Evolutionary conservation across 1,140 invertebrate species (phyloP).

Genomic region (Atta colombica): DNA sequence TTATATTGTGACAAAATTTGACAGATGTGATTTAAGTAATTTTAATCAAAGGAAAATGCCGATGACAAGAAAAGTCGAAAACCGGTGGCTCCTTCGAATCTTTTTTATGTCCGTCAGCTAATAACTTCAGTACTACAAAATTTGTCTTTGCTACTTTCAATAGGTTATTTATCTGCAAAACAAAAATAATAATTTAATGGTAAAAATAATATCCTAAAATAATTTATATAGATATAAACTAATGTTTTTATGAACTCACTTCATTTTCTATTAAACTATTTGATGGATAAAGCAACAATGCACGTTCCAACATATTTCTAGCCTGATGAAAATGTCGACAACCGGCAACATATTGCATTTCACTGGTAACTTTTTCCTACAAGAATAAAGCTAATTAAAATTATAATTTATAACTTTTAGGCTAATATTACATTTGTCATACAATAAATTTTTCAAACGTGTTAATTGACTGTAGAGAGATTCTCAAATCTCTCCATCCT

Average conservation of each 20-base stretch:
- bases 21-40: slow-evolving; percentile 81
- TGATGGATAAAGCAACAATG: slow-evolving; percentile 82
- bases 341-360: slow-evolving; percentile 90
- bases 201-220: slow-evolving; percentile 27
- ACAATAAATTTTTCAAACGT: too few relatives aligned
- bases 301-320: slow-evolving; percentile 92
- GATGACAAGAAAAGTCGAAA: slow-evolving; percentile 96
- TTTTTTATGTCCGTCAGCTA: slow-evolving; percentile 96
- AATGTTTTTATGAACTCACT: slow-evolving; percentile 86
- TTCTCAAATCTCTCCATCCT: too few relatives aligned
- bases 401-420: too few relatives aligned
- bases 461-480: too few relatives aligned
- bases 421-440: background rate
- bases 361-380: slow-evolving; percentile 82
- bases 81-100: slow-evolving; percentile 94
- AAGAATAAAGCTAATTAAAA: slow-evolving; percentile 38
- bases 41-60: slow-evolving; percentile 97
- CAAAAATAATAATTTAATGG: slow-evolving; percentile 53
- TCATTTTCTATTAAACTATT: slow-evolving; percentile 93
- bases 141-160: slow-evolving; percentile 97
- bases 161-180: slow-evolving; percentile 92
- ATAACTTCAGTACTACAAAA: slow-evolving; percentile 96
- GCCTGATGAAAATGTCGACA: slow-evolving; percentile 97
- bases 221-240: slow-evolving; percentile 26
- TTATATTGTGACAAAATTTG: slow-evolving; percentile 38